phyloP scores from a whole-genome alignment of 2,888 invertebrate genomes.

The Caenorhabditis becei region DNA sequence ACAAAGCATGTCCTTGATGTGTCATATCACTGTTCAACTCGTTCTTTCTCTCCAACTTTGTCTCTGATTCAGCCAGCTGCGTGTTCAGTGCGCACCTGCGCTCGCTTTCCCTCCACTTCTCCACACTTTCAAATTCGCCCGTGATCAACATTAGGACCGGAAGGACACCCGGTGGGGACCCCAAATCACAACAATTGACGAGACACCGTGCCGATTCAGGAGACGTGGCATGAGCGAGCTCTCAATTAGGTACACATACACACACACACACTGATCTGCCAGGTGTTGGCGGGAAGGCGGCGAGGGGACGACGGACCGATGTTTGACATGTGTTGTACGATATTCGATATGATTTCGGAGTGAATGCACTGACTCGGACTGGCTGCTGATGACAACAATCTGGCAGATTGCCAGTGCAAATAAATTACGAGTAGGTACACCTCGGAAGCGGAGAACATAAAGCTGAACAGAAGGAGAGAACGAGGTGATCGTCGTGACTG shows the following conservation, averaged over 20 bases:
- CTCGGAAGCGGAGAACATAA: conserved; percentile 6
- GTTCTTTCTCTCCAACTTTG: background rate
- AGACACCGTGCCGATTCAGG: background rate
- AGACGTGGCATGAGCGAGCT: conserved; percentile 11
- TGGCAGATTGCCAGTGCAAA: conserved; percentile 43
- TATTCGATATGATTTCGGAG: conserved; percentile 63
- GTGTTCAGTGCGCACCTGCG: background rate
- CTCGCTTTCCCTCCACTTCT: background rate
- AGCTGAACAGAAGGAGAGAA: conserved; percentile 1
- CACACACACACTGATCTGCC: conserved; percentile 27
- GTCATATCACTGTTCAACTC: conserved; percentile 19
- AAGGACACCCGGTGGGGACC: conserved; percentile 16
- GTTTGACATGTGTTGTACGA: conserved; percentile 64
- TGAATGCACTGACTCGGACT: conserved; percentile 15
- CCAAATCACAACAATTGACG: conserved; percentile 29
- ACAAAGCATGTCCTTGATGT: conserved; percentile 11
- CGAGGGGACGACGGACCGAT: conserved; percentile 15
- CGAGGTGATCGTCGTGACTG: background rate
- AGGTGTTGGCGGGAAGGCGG: conserved; percentile 39
- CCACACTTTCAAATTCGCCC: conserved; percentile 16
- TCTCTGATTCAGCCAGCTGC: conserved; percentile 19
- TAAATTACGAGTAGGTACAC: conserved; percentile 23
- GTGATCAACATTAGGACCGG: conserved; percentile 35
- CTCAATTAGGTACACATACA: conserved; percentile 26
- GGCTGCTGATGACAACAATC: conserved; percentile 55